phyloP scores from a whole-genome alignment of 2,888 invertebrate species.

The Cheilosia pagana region DNA sequence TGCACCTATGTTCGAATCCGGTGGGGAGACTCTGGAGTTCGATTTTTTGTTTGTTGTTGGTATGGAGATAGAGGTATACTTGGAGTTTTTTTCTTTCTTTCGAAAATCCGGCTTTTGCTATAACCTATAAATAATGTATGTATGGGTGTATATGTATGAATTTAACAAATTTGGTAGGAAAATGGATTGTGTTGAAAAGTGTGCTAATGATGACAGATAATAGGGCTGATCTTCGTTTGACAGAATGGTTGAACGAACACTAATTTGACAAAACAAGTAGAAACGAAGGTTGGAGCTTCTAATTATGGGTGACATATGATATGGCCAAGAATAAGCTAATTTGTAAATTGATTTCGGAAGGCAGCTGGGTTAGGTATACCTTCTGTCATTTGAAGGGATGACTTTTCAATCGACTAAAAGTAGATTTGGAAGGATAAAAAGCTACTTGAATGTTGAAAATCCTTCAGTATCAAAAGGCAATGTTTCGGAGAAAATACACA shows the following conservation, averaged over 20 bases:
- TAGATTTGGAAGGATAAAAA: no score
- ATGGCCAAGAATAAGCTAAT: no score
- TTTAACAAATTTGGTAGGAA: background rate
- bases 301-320: no score
- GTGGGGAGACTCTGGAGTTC: constrained; percentile 60
- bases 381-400: no score
- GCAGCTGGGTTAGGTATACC: no score
- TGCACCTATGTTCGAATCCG: constrained; percentile 64
- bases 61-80: background rate
- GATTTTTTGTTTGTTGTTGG: constrained; percentile 61
- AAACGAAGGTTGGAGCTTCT: background rate
- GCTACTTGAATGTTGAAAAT: no score
- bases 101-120: constrained; percentile 69
- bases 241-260: background rate
- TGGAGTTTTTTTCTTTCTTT: constrained; percentile 6
- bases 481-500: no score
- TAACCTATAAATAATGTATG: constrained; percentile 51
- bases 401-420: no score
- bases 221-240: constrained; percentile 22
- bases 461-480: no score
- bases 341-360: no score
- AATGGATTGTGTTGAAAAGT: constrained; percentile 40
- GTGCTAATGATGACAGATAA: constrained; percentile 60
- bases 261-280: background rate
- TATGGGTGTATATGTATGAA: background rate